Evolutionary conservation across 2,113 vertebrate genomes (phyloP), one percentile per base, ranked within the genome.

Genomic region (Argyrosomus japonicus): DNA sequence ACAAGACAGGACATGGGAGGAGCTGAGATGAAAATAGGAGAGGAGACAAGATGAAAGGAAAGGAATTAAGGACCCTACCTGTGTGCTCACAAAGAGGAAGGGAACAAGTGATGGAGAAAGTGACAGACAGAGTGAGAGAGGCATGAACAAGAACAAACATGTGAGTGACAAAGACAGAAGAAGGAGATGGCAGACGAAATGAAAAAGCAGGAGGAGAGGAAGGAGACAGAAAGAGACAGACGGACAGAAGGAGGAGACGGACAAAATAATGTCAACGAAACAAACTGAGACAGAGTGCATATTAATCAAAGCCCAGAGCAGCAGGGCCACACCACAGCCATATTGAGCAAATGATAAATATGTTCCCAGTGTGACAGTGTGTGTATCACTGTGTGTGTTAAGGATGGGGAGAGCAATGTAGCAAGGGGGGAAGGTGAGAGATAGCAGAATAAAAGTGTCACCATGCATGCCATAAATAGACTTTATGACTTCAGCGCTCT

Each of bases 391-490:
- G 75, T 68, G 63, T 69, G 77, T 40, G 77, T 70, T 73, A 45
- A 61, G 36, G 73, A 25, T 32, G 43, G 68, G 54, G 64, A 71
- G n/a, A 61, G 77, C 73, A 40, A 32, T 68, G 63, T 56, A 57
- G 60, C 25, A n/a, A n/a, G 74, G 25, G 48, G 65, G 67, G 60
- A 21, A 57, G 83, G 81, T 77, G 84, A 86, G 85, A 74, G 58
- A 90, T 70, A 79, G 82, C 81, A 77, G 86, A 86, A 91, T 91
- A 65, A 89, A 91, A 87, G 81, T 91, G 86, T 88, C 92, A 89
- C 71, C 43, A 68, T 32, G 50, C 50, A 73, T 17, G 68, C 85
- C 84, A 89, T 88, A 86, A 91, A 94, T 89, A 90, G 81, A 84
- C 54, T 89, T 90, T 89, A 92, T 81, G 84, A 84, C 79, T 83